These are phyloP conservation scores for Sebastolobus alascanus DNA, from an alignment of 2,797 vertebrate genomes.

Conservation along the genomic window DNA sequence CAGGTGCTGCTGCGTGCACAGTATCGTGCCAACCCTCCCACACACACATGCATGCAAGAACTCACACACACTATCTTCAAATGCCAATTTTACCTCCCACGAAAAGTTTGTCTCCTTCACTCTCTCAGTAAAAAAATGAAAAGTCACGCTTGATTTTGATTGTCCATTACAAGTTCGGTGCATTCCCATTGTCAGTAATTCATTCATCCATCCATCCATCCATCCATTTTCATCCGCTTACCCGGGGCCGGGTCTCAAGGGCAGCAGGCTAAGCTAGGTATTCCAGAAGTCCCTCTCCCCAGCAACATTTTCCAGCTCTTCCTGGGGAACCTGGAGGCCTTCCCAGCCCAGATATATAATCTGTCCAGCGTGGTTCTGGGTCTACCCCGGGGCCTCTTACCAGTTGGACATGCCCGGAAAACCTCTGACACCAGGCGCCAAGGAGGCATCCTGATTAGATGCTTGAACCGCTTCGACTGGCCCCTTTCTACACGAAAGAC, in stretches of 20 bases:
- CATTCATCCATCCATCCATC: background rate
- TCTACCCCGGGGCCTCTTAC: background rate
- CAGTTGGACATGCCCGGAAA: background rate
- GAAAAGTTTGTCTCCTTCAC: slow-evolving; percentile 49
- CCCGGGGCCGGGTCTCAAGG: background rate
- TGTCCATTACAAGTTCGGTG: background rate
- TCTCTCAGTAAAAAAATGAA: slow-evolving; percentile 26
- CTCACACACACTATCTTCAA: slow-evolving; percentile 9
- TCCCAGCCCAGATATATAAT: background rate
- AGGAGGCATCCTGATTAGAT: background rate
- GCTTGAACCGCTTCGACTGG: background rate
- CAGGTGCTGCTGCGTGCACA: slow-evolving; percentile 35
- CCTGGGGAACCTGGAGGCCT: background rate
- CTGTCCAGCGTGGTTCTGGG: background rate
- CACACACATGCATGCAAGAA: slow-evolving; percentile 27
- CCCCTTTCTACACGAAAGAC: background rate
- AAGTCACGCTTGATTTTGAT: slow-evolving; percentile 24
- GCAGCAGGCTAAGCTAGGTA: background rate
- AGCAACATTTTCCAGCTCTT: background rate
- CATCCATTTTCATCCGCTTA: background rate
- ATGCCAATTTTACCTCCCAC: slow-evolving; percentile 55
- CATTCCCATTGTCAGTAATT: background rate
- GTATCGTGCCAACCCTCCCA: slow-evolving; percentile 54
- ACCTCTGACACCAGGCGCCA: too few species aligned
- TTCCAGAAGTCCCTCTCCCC: background rate